Evolutionary conservation across 2,797 vertebrate genomes (phyloP), one percentile per base, ranked within the genome.

Genomic region (Psittacula derbiana): DNA sequence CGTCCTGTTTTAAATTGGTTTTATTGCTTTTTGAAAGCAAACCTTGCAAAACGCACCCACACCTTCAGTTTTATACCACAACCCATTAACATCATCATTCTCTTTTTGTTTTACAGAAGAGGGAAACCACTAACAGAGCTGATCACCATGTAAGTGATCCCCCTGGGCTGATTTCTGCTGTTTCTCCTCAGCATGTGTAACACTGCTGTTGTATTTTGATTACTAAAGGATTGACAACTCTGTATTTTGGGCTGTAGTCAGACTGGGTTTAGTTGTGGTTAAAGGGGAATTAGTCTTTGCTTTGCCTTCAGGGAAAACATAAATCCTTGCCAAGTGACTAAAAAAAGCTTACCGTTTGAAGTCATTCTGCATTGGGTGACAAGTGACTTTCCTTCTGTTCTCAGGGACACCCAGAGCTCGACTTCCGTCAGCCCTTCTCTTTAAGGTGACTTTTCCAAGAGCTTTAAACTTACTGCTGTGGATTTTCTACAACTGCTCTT

Each of bases 101-200:
- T 49, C 46, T 41, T 76, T 83, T 88, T 96, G 66, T 92, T 88
- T 97, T 87, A 16, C 96, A 97, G 97, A 97, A 64, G 97, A 97
- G 82, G 93, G 57, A 80, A 82, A 88, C 5, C 86, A 96, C 21
- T 97, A 94, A 97, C 55, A 65, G 86, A 86, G 61, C 85, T 11
- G n/a, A 80, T 12, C 70, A 19, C 41, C 75, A 46, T 0, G 76
- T 49, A 65, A 95, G 91, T n/a, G 41, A 71, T 3, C 8, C 27
- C 36, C 6, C 1, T 13, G 11, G 17, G 4, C n/a, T 57, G 52
- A 11, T 30, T 72, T 60, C 49, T 16, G 17, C 12, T 4, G 2
- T 36, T 84, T 66, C 28, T 40, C 28, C 50, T 47, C 50, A 79
- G 33, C 38, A 18, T 19, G 3, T 3, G 1, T 0, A 0, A 8